Evolutionary conservation across 2,113 vertebrate genomes (phyloP).

Genomic region (Hippocampus comes): DNA sequence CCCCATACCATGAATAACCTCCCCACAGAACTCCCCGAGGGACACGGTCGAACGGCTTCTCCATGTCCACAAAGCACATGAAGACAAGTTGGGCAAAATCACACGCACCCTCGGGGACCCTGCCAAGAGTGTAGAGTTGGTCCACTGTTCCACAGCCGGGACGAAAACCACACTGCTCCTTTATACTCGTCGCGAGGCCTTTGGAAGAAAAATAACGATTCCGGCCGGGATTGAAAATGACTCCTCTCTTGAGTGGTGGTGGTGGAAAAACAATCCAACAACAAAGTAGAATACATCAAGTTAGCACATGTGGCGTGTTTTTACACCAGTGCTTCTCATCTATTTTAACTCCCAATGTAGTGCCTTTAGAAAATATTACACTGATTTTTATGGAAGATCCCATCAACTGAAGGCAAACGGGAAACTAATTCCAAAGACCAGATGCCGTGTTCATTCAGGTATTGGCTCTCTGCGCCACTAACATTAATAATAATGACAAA

Average conservation of each 20-base stretch:
- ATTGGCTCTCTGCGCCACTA: not conserved
- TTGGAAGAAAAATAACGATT: constrained; percentile 33
- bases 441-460: not conserved
- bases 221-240: constrained; percentile 12
- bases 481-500: not conserved
- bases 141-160: too few relatives aligned
- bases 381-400: not conserved
- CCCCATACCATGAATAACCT: too few relatives aligned
- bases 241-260: constrained; percentile 29
- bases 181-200: constrained; percentile 35
- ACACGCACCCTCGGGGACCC: too few relatives aligned
- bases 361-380: not conserved
- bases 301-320: not conserved
- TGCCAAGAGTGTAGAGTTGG: too few relatives aligned
- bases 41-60: too few relatives aligned
- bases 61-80: too few relatives aligned
- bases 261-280: constrained; percentile 16
- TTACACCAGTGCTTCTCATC: too few relatives aligned
- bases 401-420: not conserved
- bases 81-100: too few relatives aligned
- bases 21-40: too few relatives aligned
- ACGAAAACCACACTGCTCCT: constrained; percentile 13
- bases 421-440: not conserved
- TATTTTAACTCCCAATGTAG: too few relatives aligned
- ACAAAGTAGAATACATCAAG: not conserved